phyloP scores from a whole-genome alignment of 2,113 vertebrate species.

The Addax nasomaculatus region DNA sequence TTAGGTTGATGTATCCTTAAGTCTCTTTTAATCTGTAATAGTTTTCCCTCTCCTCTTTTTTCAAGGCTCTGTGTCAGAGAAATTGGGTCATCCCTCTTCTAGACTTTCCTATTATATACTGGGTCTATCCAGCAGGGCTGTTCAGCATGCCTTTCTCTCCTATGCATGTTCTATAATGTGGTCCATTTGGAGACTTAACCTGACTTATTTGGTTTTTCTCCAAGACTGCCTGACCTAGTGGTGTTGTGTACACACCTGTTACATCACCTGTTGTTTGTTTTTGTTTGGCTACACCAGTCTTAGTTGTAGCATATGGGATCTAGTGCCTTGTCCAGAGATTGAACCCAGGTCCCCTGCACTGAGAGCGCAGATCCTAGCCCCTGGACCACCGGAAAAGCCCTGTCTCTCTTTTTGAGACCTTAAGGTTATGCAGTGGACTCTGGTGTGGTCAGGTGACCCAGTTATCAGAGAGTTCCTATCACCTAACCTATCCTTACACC shows the following conservation, averaged over 20 bases:
- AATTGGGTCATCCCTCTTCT: background rate
- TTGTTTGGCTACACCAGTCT: background rate
- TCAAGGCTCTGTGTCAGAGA: background rate
- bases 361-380: background rate
- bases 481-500: background rate
- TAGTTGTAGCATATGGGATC: background rate
- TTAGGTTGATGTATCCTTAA: background rate
- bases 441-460: background rate
- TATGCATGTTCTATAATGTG: background rate
- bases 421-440: background rate
- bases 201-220: background rate
- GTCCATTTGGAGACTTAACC: background rate
- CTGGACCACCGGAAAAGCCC: background rate
- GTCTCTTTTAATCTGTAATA: background rate
- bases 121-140: background rate
- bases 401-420: background rate
- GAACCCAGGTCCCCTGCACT: background rate
- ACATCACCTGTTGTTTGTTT: background rate
- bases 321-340: background rate
- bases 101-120: background rate
- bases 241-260: background rate
- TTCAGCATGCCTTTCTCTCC: background rate
- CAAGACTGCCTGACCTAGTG: background rate
- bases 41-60: background rate
- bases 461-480: background rate